A percentile compares a stretch with the other conserved stretches of the same genome.
Evolutionary conservation across 2,888 invertebrate genomes (phyloP).

Genomic region (Nemotelus pantherinus): DNA sequence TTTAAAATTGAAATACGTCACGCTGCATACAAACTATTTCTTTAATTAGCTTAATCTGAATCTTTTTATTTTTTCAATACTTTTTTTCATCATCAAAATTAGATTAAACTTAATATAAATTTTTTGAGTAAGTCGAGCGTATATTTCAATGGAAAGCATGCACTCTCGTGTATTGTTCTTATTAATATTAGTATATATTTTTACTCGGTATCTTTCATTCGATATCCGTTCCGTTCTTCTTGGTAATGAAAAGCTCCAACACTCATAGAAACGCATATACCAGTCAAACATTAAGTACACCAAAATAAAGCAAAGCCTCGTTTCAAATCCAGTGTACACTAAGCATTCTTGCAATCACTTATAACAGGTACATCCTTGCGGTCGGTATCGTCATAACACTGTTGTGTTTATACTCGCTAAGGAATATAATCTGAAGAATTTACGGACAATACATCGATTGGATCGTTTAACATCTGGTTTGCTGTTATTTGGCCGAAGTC

Average conservation of each 20-base stretch:
- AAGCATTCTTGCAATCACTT: not conserved
- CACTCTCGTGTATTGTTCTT: no score
- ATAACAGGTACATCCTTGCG: constrained; percentile 94
- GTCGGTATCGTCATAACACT: constrained; percentile 96
- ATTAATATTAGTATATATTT: no score
- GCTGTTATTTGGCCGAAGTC: constrained; percentile 91
- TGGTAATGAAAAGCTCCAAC: not conserved
- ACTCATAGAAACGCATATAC: constrained; percentile 27
- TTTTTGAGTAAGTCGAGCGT: no score
- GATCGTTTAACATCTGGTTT: constrained; percentile 95
- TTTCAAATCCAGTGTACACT: not conserved
- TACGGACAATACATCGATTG: constrained; percentile 93
- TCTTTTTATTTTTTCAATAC: no score
- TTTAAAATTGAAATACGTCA: no score
- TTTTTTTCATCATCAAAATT: no score
- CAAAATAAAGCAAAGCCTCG: not conserved
- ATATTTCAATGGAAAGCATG: no score
- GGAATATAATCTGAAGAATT: constrained; percentile 92
- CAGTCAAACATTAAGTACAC: not conserved
- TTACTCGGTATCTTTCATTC: no score
- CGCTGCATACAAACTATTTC: no score
- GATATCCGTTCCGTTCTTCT: no score
- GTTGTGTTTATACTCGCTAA: constrained; percentile 96
- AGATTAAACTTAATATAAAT: no score
- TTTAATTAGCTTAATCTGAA: no score